Conservation (phyloP, 2,888 invertebrate species). For the Sarcophaga rosellei region DNA sequence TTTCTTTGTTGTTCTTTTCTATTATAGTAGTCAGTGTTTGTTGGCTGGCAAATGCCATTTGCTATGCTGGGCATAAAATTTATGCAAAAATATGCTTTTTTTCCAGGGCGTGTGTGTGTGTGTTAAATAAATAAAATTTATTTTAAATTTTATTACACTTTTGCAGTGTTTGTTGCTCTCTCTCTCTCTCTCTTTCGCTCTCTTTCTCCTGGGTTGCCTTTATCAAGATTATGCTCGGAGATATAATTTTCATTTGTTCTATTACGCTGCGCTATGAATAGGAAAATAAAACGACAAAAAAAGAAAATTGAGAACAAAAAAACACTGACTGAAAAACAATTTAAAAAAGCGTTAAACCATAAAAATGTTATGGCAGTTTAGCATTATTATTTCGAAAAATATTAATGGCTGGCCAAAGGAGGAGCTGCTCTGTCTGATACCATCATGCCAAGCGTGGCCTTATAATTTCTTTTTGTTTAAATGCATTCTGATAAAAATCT, state of each 20-base stretch:
- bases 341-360: constrained; percentile 65
- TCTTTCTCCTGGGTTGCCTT: background rate
- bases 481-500: constrained; percentile 34
- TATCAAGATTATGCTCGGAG: constrained; percentile 34
- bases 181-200: background rate
- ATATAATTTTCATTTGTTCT: constrained; percentile 38
- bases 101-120: no score
- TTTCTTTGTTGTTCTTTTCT: background rate
- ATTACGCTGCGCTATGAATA: background rate
- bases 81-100: background rate
- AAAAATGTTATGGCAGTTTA: constrained; percentile 46
- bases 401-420: constrained; percentile 32
- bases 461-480: constrained; percentile 4
- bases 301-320: background rate
- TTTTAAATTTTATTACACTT: background rate
- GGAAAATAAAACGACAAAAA: background rate
- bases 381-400: constrained; percentile 8
- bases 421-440: background rate
- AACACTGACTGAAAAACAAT: constrained; percentile 37
- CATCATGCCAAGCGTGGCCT: constrained; percentile 6
- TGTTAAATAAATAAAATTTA: background rate
- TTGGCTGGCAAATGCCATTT: background rate
- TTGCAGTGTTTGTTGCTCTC: background rate
- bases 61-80: background rate
- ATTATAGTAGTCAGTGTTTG: background rate